Conservation (phyloP, 1,140 invertebrate species). For the Hypsibius dujardini region DNA sequence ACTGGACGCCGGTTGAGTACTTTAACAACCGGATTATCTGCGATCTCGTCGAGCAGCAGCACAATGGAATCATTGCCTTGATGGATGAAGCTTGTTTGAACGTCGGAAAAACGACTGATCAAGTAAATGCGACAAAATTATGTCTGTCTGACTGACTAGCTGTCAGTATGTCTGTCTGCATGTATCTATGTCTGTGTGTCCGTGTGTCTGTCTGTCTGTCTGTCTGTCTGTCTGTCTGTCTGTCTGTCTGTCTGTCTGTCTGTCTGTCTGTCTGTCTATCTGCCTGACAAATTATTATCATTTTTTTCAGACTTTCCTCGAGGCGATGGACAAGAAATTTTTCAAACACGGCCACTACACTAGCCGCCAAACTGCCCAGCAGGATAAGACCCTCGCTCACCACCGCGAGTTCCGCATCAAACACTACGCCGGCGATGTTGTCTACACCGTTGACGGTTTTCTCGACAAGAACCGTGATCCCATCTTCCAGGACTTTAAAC, state of each 20-base stretch:
- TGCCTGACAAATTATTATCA: too few relatives aligned
- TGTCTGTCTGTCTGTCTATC: too few relatives aligned
- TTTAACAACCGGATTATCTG: constrained; percentile 65
- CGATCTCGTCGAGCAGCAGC: constrained; percentile 70
- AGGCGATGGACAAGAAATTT: constrained; percentile 79
- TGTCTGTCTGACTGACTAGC: too few relatives aligned
- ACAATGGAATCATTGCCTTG: constrained; percentile 75
- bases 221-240: too few relatives aligned
- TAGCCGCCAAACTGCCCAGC: constrained; percentile 42
- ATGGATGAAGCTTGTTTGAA: constrained; percentile 86
- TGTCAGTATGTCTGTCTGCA: too few relatives aligned
- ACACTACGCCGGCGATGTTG: constrained; percentile 90
- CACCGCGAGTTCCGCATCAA: constrained; percentile 63
- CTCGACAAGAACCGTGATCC: constrained; percentile 90
- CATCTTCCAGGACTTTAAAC: constrained; percentile 84
- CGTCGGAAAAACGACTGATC: constrained; percentile 76
- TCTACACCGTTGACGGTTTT: constrained; percentile 70
- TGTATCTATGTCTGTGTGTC: too few relatives aligned
- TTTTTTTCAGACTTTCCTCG: constrained; percentile 50
- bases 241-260: too few relatives aligned
- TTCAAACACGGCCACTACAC: constrained; percentile 67
- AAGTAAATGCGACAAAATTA: constrained; percentile 32
- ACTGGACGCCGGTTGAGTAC: constrained; percentile 64
- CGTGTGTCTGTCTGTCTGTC: too few relatives aligned
- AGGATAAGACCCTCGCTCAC: constrained; percentile 35